Evolutionary conservation across 2,888 invertebrate genomes (phyloP), one percentile per base, ranked within the genome.

Genomic region (Ophion costatus): DNA sequence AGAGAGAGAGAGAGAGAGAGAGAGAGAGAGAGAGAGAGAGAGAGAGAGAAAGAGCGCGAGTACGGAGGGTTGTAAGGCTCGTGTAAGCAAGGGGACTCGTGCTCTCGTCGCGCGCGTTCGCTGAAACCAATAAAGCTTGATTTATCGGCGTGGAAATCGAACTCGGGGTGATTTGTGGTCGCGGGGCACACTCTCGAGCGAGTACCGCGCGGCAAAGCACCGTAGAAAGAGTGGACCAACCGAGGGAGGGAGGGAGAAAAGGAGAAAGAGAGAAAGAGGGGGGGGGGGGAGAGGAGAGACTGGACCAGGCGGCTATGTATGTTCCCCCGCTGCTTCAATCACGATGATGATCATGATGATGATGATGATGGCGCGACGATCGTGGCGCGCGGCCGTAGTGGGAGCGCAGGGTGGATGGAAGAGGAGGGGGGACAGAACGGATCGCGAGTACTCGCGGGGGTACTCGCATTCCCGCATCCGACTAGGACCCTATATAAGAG

Each of bases 81-180:
- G 76, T 66, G 73, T 22, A 20, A 73, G 73, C 76, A 73, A 64
- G 51, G 45, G 38, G 51, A 74, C 64, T 57, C 57, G 82, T 20
- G 66, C 79, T 85, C 87, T 87, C 87, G 76, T 87, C 80, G 83
- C 67, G 77, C 74, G 82, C 73, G 82, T 79, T 78, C 79, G 87
- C 80, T 84, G 87, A 87, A 88, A 88, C 90, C 90, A 92, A 93
- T 93, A 93, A 93, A 93, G 89, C 88, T 89, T 92, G 93, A 93
- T 93, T 93, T 93, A 93, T 91, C 93, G 91, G 87, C 88, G 85
- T 90, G 88, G 89, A 92, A 92, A 92, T 93, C 92, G 92, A 92
- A 89, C 91, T 88, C 88, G 85, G 85, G 90, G 90, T 92, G 93
- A 93, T 93, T 93, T 92, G 91, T 90, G 91, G 90, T 89, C 89